Percentiles rank a stretch among this genome's conserved stretches.
Conservation (phyloP, 1,140 invertebrate species). For the Lepidurus arcticus region DNA sequence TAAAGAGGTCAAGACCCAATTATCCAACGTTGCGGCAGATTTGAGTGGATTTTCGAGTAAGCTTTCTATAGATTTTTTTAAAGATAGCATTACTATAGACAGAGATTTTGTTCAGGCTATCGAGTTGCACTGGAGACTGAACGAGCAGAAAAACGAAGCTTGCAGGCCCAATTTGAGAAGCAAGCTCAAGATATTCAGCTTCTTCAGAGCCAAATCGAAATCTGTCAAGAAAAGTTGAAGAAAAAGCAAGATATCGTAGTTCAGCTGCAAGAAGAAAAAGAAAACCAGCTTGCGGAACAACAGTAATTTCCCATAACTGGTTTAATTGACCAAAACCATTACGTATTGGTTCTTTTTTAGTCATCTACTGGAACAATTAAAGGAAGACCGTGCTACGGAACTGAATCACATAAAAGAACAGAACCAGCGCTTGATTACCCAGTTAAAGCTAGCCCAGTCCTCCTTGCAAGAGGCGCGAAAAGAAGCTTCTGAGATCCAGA, state of each 20-base stretch:
- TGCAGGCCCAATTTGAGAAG: neutral
- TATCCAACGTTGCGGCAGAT: constrained; percentile 29
- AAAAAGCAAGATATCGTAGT: constrained; percentile 48
- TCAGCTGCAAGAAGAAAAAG: constrained; percentile 46
- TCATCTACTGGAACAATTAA: neutral
- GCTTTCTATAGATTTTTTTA: neutral
- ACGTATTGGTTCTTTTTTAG: neutral
- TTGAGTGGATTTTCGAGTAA: neutral
- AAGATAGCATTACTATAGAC: neutral
- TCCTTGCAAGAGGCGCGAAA: constrained; percentile 36
- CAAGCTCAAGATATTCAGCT: neutral
- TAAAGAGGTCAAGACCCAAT: constrained; percentile 32
- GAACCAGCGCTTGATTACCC: constrained; percentile 43
- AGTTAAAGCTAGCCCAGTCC: constrained; percentile 38
- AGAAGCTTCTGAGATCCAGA: neutral
- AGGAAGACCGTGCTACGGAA: constrained; percentile 41
- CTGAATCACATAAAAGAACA: constrained; percentile 44
- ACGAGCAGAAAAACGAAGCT: neutral
- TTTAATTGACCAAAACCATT: neutral
- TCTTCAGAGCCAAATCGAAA: constrained; percentile 42
- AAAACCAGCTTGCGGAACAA: constrained; percentile 42
- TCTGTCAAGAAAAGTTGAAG: constrained; percentile 45
- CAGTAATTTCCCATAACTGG: constrained; percentile 38
- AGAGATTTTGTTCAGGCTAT: neutral
- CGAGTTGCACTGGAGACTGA: constrained; percentile 32